Evolutionary conservation across 1,140 invertebrate genomes (phyloP).

Genomic region (Pseudomyrmex cubaensis): DNA sequence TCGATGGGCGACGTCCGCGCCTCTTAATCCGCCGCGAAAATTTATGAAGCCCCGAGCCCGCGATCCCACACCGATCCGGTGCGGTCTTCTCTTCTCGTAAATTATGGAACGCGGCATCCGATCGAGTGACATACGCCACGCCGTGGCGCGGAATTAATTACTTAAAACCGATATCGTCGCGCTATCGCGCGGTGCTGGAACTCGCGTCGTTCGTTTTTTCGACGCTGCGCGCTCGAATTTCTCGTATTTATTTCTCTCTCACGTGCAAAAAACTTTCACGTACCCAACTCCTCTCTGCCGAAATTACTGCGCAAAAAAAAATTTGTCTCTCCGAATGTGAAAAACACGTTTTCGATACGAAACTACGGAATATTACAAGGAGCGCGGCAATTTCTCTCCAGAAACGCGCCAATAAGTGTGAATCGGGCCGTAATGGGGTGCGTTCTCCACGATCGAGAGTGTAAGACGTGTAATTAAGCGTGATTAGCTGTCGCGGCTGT

Average conservation of each 20-base stretch:
- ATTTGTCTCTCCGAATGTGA: too few relatives aligned
- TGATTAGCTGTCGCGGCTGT: slow-evolving; percentile 66
- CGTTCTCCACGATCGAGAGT: slow-evolving; percentile 37
- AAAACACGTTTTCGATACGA: too few relatives aligned
- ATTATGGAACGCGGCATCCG: slow-evolving; percentile 59
- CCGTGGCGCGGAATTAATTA: slow-evolving; percentile 65
- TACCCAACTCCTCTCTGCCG: background rate
- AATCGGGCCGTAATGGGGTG: slow-evolving; percentile 37
- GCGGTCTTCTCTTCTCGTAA: slow-evolving; percentile 39
- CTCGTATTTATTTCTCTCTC: slow-evolving; percentile 61
- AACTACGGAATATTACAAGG: background rate
- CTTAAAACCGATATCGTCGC: slow-evolving; percentile 70
- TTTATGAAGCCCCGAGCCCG: slow-evolving; percentile 44
- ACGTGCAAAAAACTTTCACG: background rate
- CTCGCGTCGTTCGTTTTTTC: slow-evolving; percentile 38
- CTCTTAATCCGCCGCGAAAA: slow-evolving; percentile 51
- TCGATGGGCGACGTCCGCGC: slow-evolving; percentile 44
- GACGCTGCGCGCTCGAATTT: slow-evolving; percentile 45
- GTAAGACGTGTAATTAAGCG: slow-evolving; percentile 68
- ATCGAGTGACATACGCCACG: slow-evolving; percentile 57
- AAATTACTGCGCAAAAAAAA: background rate
- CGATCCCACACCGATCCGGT: slow-evolving; percentile 8
- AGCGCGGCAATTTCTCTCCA: slow-evolving; percentile 17
- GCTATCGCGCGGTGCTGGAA: background rate
- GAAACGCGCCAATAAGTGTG: slow-evolving; percentile 28